Percentiles rank a stretch among this genome's conserved stretches.
phyloP scores from a whole-genome alignment of 1,140 invertebrate species.

The Pseudomyrmex dendroicus region DNA sequence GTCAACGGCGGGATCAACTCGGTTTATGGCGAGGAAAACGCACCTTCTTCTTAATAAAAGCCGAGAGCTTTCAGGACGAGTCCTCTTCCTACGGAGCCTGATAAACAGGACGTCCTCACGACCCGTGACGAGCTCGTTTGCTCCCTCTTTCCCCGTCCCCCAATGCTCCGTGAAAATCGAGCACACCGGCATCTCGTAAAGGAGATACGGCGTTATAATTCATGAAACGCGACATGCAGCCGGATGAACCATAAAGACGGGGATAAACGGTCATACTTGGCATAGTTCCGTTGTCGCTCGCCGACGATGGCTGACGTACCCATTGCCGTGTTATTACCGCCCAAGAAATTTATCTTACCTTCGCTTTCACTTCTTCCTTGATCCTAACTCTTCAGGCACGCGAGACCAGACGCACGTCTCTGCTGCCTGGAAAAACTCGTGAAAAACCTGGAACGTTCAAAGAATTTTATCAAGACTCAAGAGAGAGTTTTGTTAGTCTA shows the following conservation, averaged over 20 bases:
- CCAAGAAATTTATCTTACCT: constrained; percentile 56
- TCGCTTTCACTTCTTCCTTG: neutral
- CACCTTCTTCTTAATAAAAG: constrained; percentile 31
- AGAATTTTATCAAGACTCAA: no score
- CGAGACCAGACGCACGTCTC: no score
- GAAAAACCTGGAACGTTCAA: no score
- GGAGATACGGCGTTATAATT: constrained; percentile 59
- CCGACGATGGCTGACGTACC: constrained; percentile 46
- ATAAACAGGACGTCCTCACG: constrained; percentile 18
- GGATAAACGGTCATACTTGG: constrained; percentile 61
- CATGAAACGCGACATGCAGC: constrained; percentile 12
- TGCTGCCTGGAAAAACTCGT: no score
- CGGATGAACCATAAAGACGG: constrained; percentile 62
- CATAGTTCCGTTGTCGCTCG: constrained; percentile 61
- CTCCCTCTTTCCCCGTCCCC: neutral
- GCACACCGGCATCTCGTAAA: constrained; percentile 18
- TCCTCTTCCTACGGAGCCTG: neutral
- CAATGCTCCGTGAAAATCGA: constrained; percentile 26
- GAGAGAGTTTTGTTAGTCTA: no score
- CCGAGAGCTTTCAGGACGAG: neutral
- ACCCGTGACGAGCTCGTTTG: constrained; percentile 43
- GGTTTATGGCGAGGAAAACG: neutral
- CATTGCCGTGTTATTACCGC: constrained; percentile 61
- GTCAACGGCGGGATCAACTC: neutral
- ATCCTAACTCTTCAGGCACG: neutral